Evolutionary conservation across 1,140 invertebrate genomes (phyloP).

Genomic region (Drosophila orosa): DNA sequence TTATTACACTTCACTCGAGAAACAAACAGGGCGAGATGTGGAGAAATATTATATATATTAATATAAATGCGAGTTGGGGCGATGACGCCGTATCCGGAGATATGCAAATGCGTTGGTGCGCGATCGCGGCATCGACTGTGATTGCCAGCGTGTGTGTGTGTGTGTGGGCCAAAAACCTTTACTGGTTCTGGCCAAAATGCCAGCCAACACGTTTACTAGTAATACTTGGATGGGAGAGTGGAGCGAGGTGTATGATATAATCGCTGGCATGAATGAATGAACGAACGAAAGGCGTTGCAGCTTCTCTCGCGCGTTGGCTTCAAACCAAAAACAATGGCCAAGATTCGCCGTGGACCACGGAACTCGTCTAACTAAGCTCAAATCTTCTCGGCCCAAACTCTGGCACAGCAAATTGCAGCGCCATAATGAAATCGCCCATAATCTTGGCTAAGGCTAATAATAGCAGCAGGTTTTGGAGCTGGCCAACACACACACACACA

Average conservation of each 20-base stretch:
- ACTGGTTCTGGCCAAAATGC: slow-evolving; percentile 72
- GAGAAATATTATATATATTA: slow-evolving; percentile 34
- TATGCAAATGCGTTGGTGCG: slow-evolving; percentile 49
- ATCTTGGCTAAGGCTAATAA: slow-evolving; percentile 79
- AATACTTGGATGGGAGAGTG: slow-evolving; percentile 15
- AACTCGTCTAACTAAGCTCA: slow-evolving; percentile 46
- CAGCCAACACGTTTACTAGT: slow-evolving; percentile 64
- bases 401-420: slow-evolving; percentile 58
- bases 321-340: slow-evolving; percentile 32
- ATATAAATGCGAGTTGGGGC: slow-evolving; percentile 31
- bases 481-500: slow-evolving; percentile 54
- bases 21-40: slow-evolving; percentile 32
- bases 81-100: slow-evolving; percentile 53
- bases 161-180: slow-evolving; percentile 57
- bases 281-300: slow-evolving; percentile 66
- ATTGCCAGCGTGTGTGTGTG: background rate
- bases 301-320: slow-evolving; percentile 53
- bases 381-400: slow-evolving; percentile 44
- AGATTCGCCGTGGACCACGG: slow-evolving; percentile 20
- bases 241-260: slow-evolving; percentile 66
- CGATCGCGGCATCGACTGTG: slow-evolving; percentile 2
- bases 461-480: slow-evolving; percentile 77
- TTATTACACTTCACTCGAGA: slow-evolving; percentile 71
- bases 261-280: slow-evolving; percentile 69
- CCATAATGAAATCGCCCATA: slow-evolving; percentile 71